Evolutionary conservation across 2,113 vertebrate species (phyloP), one percentile per base, ranked within the genome.

Genomic region (Parotia lawesii): DNA sequence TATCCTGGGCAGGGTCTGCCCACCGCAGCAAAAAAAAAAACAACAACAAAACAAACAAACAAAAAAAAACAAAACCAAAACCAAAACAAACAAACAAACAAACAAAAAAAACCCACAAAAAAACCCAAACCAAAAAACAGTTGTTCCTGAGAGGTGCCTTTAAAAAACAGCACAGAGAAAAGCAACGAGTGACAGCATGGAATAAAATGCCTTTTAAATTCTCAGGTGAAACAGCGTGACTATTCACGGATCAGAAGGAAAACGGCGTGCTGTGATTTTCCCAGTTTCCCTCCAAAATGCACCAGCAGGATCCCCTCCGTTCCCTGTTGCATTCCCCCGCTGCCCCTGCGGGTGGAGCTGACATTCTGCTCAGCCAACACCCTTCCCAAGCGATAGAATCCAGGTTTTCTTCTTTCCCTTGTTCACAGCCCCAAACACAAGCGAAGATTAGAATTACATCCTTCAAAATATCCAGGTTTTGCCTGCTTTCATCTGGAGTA

Each of bases 251-350:
- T 27, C 6, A 24, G 57, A 35, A 78, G 60, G 47, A 54, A 28
- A 31, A 25, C 4, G 1, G 2, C 2, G 28, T 2, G 25, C 16
- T 31, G 31, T 2, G 19, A 6, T n/a, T 53, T 76, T 53, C 38
- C 38, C 1, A 0, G 7, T 25, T 45, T 45, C 23, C 2, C 38
- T 27, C 50, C 17, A 17, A 70, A 29, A 25, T 0, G 11, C 53
- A 3, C 2, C 6, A 1, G n/a, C 12, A 35, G 35, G 3, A 35
- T 62, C 6, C 40, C 40, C 40, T 12, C 4, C 10, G 1, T 9
- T 76, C 31, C 40, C 35, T 42, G 40, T 4, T 42, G 70, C 70
- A 11, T 47, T 42, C 22, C 54, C 21, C 6, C 9, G 11, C 67
- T 44, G 61, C 24, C 67, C 61, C 82, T 80, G 75, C 12, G 33